A percentile compares a stretch with the other conserved stretches of the same genome.
phyloP scores from a whole-genome alignment of 2,113 vertebrate species.

The Anoura caudifer region DNA sequence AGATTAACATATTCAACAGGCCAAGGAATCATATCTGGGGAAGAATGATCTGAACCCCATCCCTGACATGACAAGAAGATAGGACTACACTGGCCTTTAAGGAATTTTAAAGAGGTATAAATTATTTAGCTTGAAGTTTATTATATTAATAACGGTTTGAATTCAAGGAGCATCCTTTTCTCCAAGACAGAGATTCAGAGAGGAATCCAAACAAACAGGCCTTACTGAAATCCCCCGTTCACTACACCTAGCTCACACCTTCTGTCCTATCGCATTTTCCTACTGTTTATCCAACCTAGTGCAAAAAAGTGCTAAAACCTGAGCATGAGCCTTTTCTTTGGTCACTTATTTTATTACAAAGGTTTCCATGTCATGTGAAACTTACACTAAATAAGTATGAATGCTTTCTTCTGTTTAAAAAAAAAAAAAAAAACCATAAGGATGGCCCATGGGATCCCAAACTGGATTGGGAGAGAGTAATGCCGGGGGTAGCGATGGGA shows the following conservation, averaged over 20 bases:
- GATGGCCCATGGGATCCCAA: background rate
- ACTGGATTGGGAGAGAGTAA: background rate
- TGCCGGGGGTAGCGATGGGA: background rate
- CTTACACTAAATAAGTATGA: background rate
- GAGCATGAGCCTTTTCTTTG: background rate
- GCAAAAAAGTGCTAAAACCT: background rate
- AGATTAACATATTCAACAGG: background rate
- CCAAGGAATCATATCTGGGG: background rate
- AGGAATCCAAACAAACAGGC: background rate
- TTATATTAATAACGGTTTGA: background rate
- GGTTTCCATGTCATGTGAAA: background rate
- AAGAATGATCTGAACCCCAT: background rate
- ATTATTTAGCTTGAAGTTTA: background rate
- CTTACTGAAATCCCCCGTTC: background rate
- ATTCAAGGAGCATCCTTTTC: background rate
- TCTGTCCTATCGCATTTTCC: background rate
- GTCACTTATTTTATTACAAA: background rate
- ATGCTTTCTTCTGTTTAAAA: background rate
- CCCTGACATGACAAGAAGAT: background rate
- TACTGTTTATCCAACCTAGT: background rate
- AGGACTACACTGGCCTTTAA: background rate
- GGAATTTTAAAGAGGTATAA: background rate
- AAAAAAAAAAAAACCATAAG: background rate
- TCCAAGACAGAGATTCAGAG: background rate
- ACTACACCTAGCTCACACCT: background rate